Percentiles rank a stretch among this genome's conserved stretches.
These are phyloP conservation scores for Enteromius paludinosus DNA, from an alignment of 2,797 vertebrate genomes.

Conservation along the genomic window DNA sequence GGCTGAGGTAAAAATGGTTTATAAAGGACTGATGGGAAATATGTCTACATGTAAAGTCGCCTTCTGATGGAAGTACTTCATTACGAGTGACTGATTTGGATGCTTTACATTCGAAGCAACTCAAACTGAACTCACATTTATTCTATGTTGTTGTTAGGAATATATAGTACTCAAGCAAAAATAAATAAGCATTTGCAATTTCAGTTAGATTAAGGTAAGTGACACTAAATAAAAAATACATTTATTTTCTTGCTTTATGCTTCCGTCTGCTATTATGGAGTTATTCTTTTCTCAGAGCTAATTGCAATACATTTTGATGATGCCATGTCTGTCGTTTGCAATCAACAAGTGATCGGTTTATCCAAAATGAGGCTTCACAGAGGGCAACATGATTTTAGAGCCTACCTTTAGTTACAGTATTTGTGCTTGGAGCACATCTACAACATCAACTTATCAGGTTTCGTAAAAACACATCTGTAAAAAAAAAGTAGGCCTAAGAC, in stretches of 20 bases:
- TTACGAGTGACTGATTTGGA: background rate
- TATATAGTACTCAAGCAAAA: background rate
- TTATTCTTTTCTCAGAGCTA: background rate
- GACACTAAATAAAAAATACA: background rate
- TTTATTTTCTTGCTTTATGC: background rate
- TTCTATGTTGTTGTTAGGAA: background rate
- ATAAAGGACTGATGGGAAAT: slow-evolving; percentile 61
- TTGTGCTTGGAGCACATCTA: background rate
- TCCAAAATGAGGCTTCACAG: background rate
- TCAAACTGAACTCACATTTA: background rate
- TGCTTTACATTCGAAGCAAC: background rate
- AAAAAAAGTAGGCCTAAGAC: background rate
- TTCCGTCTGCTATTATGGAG: too few relatives aligned
- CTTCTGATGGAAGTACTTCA: background rate
- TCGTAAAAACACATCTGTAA: background rate
- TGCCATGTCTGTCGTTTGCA: background rate
- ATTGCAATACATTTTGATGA: background rate
- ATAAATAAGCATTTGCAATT: background rate
- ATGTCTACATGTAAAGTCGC: background rate
- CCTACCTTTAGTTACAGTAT: background rate
- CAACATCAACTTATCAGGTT: background rate
- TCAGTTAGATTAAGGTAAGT: background rate
- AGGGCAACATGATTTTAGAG: background rate
- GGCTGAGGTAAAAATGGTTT: slow-evolving; percentile 69
- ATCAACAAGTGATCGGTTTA: background rate